Conservation (phyloP, 2,888 invertebrate genomes). For the Shargacucullia verbasci region DNA sequence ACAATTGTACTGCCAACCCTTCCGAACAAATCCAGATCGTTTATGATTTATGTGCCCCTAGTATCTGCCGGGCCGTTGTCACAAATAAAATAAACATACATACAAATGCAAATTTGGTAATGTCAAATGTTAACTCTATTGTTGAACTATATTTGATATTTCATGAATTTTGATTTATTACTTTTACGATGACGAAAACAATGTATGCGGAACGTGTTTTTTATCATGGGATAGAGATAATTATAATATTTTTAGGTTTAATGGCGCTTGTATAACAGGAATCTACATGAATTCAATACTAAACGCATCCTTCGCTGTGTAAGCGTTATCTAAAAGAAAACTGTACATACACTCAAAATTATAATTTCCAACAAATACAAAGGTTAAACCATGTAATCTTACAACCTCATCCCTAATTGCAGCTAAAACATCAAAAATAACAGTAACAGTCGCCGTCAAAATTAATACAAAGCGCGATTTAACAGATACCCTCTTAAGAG, state of each 20-base stretch:
- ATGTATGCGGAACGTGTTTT: conserved; percentile 35
- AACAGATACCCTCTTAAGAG: conserved; percentile 75
- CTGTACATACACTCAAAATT: conserved; percentile 22
- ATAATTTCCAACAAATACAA: conserved; percentile 41
- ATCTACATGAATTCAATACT: too few relatives aligned
- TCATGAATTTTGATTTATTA: conserved; percentile 53
- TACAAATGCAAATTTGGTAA: conserved; percentile 76
- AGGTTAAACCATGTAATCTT: conserved; percentile 51
- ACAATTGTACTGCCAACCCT: conserved; percentile 61
- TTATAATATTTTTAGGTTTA: conserved; percentile 33
- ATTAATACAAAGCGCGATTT: conserved; percentile 82
- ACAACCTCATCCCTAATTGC: conserved; percentile 62
- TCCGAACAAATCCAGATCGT: conserved; percentile 81
- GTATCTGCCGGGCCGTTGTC: conserved; percentile 70
- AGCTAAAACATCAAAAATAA: conserved; percentile 71
- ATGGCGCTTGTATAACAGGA: conserved; percentile 35
- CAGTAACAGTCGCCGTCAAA: conserved; percentile 79
- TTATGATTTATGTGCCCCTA: conserved; percentile 81
- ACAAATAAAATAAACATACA: conserved; percentile 75
- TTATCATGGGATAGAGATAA: conserved; percentile 15
- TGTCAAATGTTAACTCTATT: conserved; percentile 58
- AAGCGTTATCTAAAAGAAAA: too few relatives aligned
- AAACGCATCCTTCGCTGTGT: too few relatives aligned
- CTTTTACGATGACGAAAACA: conserved; percentile 48
- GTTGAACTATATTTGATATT: conserved; percentile 50